A percentile compares a stretch with the other conserved stretches of the same genome.
Conservation (phyloP, 1,140 invertebrate species). For the Cyclargus thomasi region DNA sequence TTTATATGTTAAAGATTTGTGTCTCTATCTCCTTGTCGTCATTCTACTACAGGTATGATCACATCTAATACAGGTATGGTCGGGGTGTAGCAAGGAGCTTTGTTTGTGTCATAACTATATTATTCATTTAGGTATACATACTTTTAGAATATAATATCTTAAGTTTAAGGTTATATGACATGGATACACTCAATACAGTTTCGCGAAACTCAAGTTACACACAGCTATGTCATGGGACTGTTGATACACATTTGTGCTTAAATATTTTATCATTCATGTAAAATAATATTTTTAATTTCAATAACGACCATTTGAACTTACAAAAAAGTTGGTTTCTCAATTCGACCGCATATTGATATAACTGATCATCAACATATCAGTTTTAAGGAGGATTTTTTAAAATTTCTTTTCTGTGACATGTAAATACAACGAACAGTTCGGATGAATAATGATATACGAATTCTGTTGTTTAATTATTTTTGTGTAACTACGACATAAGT, state of each 20-base stretch:
- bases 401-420: no score
- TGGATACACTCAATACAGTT: not conserved
- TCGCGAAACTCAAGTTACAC: not conserved
- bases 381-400: no score
- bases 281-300: not conserved
- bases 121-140: not conserved
- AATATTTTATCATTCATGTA: conserved; percentile 4
- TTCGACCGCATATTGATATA: no score
- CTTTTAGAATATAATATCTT: not conserved
- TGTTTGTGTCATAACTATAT: not conserved
- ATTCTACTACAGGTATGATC: not conserved
- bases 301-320: conserved; percentile 2
- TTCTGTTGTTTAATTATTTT: no score
- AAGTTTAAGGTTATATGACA: conserved; percentile 1
- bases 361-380: not conserved
- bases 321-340: no score
- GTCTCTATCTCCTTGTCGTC: not conserved
- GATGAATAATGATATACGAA: no score
- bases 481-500: no score
- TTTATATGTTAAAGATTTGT: no score
- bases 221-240: not conserved
- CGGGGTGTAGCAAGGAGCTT: not conserved
- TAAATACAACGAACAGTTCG: no score
- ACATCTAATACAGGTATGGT: not conserved
- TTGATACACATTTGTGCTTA: conserved; percentile 12